Conservation (phyloP, 2,797 vertebrate genomes). For the Sus cebifrons region DNA sequence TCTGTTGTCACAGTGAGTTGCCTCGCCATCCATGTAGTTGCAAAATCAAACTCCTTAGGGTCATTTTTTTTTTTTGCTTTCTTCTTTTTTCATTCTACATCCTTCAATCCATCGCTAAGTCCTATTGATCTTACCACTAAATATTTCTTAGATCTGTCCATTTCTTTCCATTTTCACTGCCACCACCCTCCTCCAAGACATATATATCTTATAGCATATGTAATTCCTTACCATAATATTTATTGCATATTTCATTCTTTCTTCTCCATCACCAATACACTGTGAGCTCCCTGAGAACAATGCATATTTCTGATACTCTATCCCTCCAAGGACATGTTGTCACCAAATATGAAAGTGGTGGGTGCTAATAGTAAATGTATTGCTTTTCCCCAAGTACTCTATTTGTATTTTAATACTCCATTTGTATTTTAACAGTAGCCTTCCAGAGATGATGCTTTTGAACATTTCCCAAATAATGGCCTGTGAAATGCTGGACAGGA, state of each 20-base stretch:
- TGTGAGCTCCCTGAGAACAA: background rate
- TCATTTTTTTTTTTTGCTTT: background rate
- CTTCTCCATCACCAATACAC: conserved; percentile 6
- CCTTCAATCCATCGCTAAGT: background rate
- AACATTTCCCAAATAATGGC: background rate
- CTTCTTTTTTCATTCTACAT: background rate
- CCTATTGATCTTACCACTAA: background rate
- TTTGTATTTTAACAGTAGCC: conserved; percentile 38
- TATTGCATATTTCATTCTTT: conserved; percentile 48
- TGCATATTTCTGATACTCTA: conserved; percentile 47
- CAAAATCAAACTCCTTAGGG: background rate
- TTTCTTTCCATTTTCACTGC: conserved; percentile 49
- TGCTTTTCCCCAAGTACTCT: background rate
- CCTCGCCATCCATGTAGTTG: background rate
- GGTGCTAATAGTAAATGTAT: conserved; percentile 1
- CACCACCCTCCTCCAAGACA: background rate
- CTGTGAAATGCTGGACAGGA: background rate
- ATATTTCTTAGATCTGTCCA: background rate
- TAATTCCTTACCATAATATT: background rate
- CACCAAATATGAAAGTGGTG: conserved; percentile 44
- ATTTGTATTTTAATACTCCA: conserved; percentile 38
- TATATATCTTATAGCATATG: background rate
- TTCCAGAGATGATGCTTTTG: conserved; percentile 47
- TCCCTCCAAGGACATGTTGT: background rate
- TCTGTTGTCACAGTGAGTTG: background rate